phyloP scores from a whole-genome alignment of 2,797 vertebrate genomes.

The Glossophaga mutica region DNA sequence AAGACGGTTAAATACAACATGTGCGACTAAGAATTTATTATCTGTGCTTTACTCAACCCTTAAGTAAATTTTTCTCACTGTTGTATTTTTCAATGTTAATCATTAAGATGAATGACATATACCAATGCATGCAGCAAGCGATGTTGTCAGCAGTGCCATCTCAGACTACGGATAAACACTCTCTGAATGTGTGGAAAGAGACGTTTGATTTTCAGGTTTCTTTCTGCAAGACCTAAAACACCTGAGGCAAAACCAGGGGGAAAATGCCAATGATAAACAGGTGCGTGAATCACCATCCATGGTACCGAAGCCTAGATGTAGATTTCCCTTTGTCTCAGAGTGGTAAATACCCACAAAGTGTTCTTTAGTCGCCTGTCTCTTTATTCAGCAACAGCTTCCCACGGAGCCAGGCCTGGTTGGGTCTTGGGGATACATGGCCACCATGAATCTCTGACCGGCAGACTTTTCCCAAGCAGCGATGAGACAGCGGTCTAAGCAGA shows the following conservation, averaged over 20 bases:
- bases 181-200: conserved; percentile 1
- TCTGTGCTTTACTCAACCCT: background rate
- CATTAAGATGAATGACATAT: conserved; percentile 56
- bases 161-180: conserved; percentile 38
- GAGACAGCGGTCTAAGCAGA: background rate
- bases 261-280: conserved; percentile 17
- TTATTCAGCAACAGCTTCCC: background rate
- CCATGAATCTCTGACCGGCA: background rate
- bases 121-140: conserved; percentile 19
- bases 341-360: background rate
- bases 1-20: background rate
- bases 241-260: background rate
- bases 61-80: conserved; percentile 15
- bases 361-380: background rate
- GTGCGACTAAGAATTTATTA: background rate
- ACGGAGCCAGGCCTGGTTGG: background rate
- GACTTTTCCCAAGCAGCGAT: background rate
- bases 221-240: conserved; percentile 18
- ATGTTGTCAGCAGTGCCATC: background rate
- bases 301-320: background rate
- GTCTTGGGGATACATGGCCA: background rate
- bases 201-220: conserved; percentile 27
- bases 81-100: conserved; percentile 64
- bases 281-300: background rate
- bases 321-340: background rate